Evolutionary conservation across 1,140 invertebrate genomes (phyloP).

Genomic region (Hermatobates lingyangjiaoensis): DNA sequence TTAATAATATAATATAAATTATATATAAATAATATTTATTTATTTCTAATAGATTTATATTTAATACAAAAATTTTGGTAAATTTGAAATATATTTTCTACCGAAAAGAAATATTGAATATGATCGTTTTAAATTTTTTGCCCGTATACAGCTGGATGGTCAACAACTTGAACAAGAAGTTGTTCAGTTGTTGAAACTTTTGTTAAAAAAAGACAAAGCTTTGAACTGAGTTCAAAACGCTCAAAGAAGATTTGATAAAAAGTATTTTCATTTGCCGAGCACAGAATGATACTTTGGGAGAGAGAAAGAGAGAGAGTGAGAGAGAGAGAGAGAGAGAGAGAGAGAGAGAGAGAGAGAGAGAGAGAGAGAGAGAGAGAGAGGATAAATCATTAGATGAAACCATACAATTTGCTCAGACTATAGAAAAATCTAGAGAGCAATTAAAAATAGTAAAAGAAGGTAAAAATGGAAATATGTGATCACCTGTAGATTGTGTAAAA

Average conservation of each 20-base stretch:
- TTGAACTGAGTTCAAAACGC: background rate
- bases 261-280: background rate
- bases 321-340: no score
- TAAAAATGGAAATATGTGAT: no score
- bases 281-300: background rate
- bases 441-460: no score
- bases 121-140: background rate
- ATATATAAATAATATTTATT: no score
- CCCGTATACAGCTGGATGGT: background rate
- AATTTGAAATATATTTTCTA: background rate
- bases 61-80: no score
- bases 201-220: background rate
- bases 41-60: no score
- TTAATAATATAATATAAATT: no score
- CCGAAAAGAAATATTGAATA: constrained; percentile 1
- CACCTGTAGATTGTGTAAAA: no score
- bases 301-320: background rate
- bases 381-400: background rate
- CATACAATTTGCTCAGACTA: background rate
- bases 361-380: background rate
- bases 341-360: no score
- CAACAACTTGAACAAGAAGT: background rate
- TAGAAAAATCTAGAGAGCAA: background rate
- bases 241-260: no score
- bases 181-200: background rate